Percentiles rank a stretch among this genome's conserved stretches.
These are phyloP conservation scores for Phrynocephalus forsythii DNA, from an alignment of 2,797 vertebrate species.

Conservation along the genomic window DNA sequence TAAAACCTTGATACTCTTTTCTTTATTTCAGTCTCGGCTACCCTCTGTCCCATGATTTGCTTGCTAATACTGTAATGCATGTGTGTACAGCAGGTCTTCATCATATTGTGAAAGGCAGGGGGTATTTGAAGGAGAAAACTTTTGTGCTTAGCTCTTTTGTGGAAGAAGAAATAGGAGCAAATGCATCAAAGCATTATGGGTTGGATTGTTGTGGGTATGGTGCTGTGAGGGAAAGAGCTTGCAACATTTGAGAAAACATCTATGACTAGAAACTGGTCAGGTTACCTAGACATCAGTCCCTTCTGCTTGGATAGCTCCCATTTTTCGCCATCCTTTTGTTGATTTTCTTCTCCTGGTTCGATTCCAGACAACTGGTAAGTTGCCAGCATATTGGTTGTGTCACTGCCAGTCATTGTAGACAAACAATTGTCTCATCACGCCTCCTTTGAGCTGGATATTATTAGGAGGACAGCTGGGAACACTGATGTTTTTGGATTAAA, in stretches of 20 bases:
- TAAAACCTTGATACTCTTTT: conserved; percentile 4
- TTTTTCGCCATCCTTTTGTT: background rate
- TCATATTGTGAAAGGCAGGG: background rate
- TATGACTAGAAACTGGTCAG: background rate
- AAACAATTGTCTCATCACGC: background rate
- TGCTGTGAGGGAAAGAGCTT: too few species aligned
- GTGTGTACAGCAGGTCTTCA: background rate
- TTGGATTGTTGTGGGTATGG: too few species aligned
- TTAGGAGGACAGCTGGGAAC: background rate
- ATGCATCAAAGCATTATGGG: background rate
- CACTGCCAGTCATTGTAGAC: background rate
- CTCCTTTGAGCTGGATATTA: background rate
- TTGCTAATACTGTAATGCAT: background rate
- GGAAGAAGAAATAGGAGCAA: background rate
- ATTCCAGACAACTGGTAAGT: background rate
- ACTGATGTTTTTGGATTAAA: too few species aligned
- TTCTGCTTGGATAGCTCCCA: background rate
- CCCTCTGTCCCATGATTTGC: background rate
- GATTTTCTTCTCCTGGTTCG: background rate
- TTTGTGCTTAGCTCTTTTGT: background rate
- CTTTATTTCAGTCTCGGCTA: background rate
- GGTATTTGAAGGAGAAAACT: conserved; percentile 7
- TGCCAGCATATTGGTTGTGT: background rate
- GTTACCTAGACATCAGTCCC: background rate
- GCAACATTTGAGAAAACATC: background rate